A percentile compares a stretch with the other conserved stretches of the same genome.
Conservation (phyloP, 2,797 vertebrate species). For the Chelmon rostratus region DNA sequence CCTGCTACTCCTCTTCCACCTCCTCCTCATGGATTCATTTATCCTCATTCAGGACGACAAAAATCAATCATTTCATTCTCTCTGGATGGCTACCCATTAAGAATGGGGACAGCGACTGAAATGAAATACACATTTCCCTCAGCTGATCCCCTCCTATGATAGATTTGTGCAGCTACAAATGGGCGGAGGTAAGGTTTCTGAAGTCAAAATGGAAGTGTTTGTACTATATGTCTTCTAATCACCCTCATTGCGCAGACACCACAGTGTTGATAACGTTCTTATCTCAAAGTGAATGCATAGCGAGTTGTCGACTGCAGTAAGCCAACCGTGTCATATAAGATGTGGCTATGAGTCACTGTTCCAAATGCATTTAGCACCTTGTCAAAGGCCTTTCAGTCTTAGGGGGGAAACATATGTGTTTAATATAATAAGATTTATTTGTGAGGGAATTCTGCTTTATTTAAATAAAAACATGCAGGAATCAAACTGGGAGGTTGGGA, state of each 20-base stretch:
- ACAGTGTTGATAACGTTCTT: conserved; percentile 74
- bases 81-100: conserved; percentile 86
- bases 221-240: conserved; percentile 84
- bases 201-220: conserved; percentile 84
- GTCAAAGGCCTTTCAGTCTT: conserved; percentile 54
- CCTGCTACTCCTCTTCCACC: conserved; percentile 57
- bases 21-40: conserved; percentile 82
- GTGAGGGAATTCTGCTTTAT: conserved; percentile 34
- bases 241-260: conserved; percentile 83
- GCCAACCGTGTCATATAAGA: conserved; percentile 75
- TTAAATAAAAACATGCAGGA: conserved; percentile 24
- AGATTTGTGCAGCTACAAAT: conserved; percentile 84
- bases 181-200: conserved; percentile 78
- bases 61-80: conserved; percentile 89
- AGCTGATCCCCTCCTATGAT: conserved; percentile 82
- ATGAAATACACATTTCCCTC: conserved; percentile 87
- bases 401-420: conserved; percentile 47
- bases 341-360: conserved; percentile 66
- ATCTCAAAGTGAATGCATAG: conserved; percentile 76
- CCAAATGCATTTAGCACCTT: conserved; percentile 73
- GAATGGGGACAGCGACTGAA: conserved; percentile 83
- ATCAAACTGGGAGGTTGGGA: conserved; percentile 14
- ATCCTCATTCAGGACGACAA: conserved; percentile 85
- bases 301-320: conserved; percentile 72
- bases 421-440: conserved; percentile 58